Percentiles rank a stretch among this genome's conserved stretches.
phyloP scores from a whole-genome alignment of 2,113 vertebrate genomes.

The Zapornia atra region DNA sequence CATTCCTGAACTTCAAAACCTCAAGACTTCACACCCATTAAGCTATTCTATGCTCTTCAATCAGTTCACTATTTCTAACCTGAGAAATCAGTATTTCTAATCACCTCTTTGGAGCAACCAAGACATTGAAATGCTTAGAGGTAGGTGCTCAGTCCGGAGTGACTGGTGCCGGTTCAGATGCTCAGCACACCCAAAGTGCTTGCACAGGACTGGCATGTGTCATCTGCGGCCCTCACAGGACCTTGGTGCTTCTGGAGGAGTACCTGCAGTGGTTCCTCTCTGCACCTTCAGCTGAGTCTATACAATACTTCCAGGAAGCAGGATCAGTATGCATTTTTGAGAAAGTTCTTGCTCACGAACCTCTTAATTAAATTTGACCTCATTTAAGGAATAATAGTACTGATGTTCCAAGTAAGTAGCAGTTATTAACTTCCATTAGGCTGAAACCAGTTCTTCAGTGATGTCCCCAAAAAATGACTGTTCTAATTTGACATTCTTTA shows the following conservation, averaged over 20 bases:
- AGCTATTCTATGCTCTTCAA: background rate
- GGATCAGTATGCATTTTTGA: background rate
- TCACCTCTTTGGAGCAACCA: background rate
- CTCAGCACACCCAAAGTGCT: background rate
- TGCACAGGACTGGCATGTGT: background rate
- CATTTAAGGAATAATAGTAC: background rate
- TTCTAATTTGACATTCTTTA: slow-evolving; percentile 9
- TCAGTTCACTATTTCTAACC: background rate
- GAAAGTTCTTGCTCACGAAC: background rate
- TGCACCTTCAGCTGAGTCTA: background rate
- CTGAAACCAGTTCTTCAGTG: background rate
- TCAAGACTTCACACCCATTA: background rate
- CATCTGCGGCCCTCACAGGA: background rate
- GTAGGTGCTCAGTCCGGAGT: too few species aligned
- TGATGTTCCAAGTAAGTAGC: background rate
- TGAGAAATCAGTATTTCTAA: background rate
- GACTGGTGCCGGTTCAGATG: background rate
- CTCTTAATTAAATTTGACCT: slow-evolving; percentile 5
- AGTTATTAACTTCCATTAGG: slow-evolving; percentile 28
- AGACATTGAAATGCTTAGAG: background rate
- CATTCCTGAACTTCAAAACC: background rate
- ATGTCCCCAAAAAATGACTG: background rate
- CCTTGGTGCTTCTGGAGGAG: background rate
- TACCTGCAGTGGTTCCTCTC: background rate
- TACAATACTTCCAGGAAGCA: background rate